Evolutionary conservation across 2,888 invertebrate species (phyloP).

Genomic region (Eumerus sabulonum): DNA sequence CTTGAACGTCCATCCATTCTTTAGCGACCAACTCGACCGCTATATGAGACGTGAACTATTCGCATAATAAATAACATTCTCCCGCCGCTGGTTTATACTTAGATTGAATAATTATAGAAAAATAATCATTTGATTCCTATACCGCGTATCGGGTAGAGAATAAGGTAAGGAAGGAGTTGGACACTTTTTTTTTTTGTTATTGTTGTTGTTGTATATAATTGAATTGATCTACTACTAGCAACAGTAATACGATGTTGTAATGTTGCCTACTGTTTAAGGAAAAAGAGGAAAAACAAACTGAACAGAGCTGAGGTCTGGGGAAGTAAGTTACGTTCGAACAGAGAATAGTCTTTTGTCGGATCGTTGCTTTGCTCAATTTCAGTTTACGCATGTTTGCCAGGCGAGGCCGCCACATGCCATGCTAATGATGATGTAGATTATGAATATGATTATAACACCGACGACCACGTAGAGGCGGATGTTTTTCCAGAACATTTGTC

Average conservation of each 20-base stretch:
- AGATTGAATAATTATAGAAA: conserved; percentile 27
- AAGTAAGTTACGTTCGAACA: conserved; percentile 20
- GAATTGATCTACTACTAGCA: conserved; percentile 22
- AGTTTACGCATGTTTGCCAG: conserved; percentile 83
- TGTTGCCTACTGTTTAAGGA: background rate
- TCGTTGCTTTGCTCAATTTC: background rate
- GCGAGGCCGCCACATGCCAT: conserved; percentile 92
- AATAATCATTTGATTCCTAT: conserved; percentile 34
- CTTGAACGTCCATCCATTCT: no score
- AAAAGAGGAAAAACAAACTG: no score
- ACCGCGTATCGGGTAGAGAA: conserved; percentile 31
- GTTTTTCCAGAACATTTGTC: conserved; percentile 96
- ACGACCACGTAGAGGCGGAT: conserved; percentile 90
- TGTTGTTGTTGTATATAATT: conserved; percentile 27
- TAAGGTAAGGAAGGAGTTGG: conserved; percentile 28
- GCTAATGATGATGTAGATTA: conserved; percentile 91
- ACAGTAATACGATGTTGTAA: conserved; percentile 4
- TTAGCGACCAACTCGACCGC: no score
- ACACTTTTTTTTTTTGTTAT: conserved; percentile 15
- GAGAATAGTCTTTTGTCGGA: background rate
- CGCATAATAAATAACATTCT: conserved; percentile 38
- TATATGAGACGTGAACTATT: conserved; percentile 7
- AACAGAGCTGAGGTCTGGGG: no score
- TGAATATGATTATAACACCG: conserved; percentile 83
- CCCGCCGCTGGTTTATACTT: conserved; percentile 6